Base-by-base conservation (phyloP, 2,797 vertebrate genomes). In the Eulemur coronatus region DNA sequence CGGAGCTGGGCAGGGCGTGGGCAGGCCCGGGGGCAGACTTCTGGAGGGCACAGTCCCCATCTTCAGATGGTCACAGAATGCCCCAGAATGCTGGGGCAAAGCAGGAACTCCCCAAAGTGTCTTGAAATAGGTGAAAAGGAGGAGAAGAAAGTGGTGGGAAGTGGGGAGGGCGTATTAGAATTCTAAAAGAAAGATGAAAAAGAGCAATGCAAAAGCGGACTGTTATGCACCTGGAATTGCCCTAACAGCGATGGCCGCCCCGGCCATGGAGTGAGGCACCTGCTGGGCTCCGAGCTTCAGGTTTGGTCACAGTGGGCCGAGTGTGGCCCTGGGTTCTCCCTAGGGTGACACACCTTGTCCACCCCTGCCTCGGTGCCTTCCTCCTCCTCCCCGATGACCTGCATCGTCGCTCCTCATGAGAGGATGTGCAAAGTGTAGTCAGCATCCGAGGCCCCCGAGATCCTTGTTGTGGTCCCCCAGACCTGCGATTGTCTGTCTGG, bases 341-440 rank as follows among this genome's bases (percentile, higher is more conserved):
- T 8, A 0, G 10, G 76, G 8, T n/a, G 0, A 13, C 22, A 59
- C 65, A 22, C 65, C 85, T 48, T 20, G 28, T 9, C 57, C 73
- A 4, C 9, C 10, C 65, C 46, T 7, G 50, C 89, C 13, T 26
- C 1, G 0, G 28, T 0, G 0, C 9, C 69, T 52, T 7, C 28
- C 52, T 26, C 43, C 10, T 30, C 24, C 72, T 61, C 48, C 43
- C 76, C 0, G 0, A 48, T 35, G 61, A 13, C 50, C 69, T 13
- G 2, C 2, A 1, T 38, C 48, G 2, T 10, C 26, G 33, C 69
- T 46, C 33, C 89, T 55, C 41, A 3, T 0, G 2, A 75, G 79
- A 18, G 26, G 8, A 46, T 48, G 72, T 48, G 41, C 43, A 26
- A n/a, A 28, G 5, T 13, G 12, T 6, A 38, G 9, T 17, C 0